phyloP scores from a whole-genome alignment of 2,797 vertebrate genomes.

The Notolepis coatsorum region DNA sequence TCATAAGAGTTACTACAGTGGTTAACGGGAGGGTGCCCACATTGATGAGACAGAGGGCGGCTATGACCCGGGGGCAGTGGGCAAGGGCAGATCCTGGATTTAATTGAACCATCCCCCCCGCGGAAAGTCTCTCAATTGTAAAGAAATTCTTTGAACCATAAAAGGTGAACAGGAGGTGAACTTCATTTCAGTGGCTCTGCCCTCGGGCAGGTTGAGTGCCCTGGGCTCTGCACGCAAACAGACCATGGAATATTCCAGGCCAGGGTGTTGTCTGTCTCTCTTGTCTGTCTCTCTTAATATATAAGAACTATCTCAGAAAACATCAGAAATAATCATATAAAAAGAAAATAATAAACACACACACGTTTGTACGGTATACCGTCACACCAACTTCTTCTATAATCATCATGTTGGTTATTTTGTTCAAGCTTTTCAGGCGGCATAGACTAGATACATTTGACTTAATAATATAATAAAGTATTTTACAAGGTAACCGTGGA shows the following conservation, averaged over 20 bases:
- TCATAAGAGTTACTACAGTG: constrained; percentile 5
- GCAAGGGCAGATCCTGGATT: constrained; percentile 34
- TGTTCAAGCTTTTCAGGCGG: no score
- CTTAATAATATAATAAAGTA: no score
- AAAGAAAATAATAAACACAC: no score
- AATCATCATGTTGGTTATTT: no score
- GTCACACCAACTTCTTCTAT: no score
- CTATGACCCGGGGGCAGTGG: constrained; percentile 17
- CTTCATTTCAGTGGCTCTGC: constrained; percentile 79
- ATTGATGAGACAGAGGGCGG: constrained; percentile 23
- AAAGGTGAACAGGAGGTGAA: constrained; percentile 92
- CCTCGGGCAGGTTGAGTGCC: constrained; percentile 68
- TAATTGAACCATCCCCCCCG: constrained; percentile 79
- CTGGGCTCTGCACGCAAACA: constrained; percentile 77
- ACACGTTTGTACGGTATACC: no score
- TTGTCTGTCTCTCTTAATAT: constrained; percentile 43
- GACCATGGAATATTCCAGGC: constrained; percentile 69
- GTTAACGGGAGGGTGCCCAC: constrained; percentile 10
- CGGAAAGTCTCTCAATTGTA: constrained; percentile 83
- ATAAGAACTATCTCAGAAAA: constrained; percentile 76
- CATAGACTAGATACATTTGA: no score
- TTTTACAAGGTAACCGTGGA: no score
- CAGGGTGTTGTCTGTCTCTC: constrained; percentile 74
- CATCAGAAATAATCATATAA: constrained; percentile 53
- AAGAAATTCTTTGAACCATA: constrained; percentile 91